phyloP scores from a whole-genome alignment of 1,140 invertebrate species.

The Triops cancriformis region DNA sequence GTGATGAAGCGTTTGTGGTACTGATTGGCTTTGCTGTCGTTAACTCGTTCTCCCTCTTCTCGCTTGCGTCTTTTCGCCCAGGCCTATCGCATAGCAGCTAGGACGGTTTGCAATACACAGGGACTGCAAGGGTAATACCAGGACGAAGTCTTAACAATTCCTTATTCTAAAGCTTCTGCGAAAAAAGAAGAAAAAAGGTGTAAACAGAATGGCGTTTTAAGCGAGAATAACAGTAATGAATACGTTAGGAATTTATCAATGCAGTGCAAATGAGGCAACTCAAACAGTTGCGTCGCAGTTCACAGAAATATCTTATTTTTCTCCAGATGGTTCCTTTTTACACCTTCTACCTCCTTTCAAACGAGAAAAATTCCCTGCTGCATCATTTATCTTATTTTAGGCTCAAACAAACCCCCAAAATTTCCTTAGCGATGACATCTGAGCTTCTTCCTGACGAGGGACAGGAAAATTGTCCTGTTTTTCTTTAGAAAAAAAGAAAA shows the following conservation, averaged over 20 bases:
- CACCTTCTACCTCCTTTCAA: background rate
- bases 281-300: background rate
- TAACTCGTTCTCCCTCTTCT: background rate
- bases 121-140: background rate
- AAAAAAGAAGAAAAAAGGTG: background rate
- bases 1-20: background rate
- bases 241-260: background rate
- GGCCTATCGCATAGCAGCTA: background rate
- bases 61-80: background rate
- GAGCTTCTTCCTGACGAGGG: background rate
- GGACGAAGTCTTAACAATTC: background rate
- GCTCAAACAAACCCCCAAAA: constrained; percentile 1
- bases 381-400: constrained; percentile 7
- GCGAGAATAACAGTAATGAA: too few relatives aligned
- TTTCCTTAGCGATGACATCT: background rate
- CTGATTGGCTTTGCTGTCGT: background rate
- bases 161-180: too few relatives aligned
- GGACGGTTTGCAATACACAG: background rate
- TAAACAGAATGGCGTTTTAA: background rate
- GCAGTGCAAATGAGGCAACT: background rate
- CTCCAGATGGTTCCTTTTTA: background rate
- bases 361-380: background rate
- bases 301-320: background rate
- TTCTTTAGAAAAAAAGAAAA: background rate
- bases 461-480: background rate